Evolutionary conservation across 2,888 invertebrate genomes (phyloP), one percentile per base, ranked within the genome.

Genomic region (Zootermopsis nevadensis): DNA sequence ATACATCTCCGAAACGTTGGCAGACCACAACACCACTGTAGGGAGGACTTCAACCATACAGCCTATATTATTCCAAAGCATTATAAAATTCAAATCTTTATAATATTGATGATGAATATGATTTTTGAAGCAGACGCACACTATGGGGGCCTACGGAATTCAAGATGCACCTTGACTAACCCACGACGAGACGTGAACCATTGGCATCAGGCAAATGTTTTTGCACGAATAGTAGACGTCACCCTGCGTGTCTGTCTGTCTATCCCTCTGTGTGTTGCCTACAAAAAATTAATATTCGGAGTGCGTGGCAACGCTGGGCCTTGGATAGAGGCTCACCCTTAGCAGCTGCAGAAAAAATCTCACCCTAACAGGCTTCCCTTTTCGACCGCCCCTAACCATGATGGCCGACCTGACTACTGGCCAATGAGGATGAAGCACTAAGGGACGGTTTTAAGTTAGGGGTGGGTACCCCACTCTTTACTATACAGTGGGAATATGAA

Each of bases 311-410:
- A 77, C 77, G 31, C 55, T 42, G 53, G 30, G 76, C 30, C 76
- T 48, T 12, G 30, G 48, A 42, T 15, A 38, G 42, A 76, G 60
- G 19, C 33, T 27, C 33, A 69, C 69, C 69, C 69, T 33, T 69
- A 19, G 53, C 31, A 33, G 53, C 24, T 35, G 38, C n/a, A 27
- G 38, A 77, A 53, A 53, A 53, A 53, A 31, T 30, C 24, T 7
- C 31, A 30, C 30, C 24, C 48, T 22, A 24, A 53, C 77, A 77
- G 55, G 31, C 77, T 77, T 53, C 77, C 31, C 55, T 10, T 48
- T 77, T 33, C 77, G 77, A 77, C 77, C 77, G 77, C 53, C 77
- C 77, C 77, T 53, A 55, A 55, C 77, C 77, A 77, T 77, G 77
- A 77, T 77, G 77, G 77, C 77, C 77, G 77, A 48, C 77, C 55